phyloP scores from a whole-genome alignment of 2,888 invertebrate species.

The Heteromurus nitidus region DNA sequence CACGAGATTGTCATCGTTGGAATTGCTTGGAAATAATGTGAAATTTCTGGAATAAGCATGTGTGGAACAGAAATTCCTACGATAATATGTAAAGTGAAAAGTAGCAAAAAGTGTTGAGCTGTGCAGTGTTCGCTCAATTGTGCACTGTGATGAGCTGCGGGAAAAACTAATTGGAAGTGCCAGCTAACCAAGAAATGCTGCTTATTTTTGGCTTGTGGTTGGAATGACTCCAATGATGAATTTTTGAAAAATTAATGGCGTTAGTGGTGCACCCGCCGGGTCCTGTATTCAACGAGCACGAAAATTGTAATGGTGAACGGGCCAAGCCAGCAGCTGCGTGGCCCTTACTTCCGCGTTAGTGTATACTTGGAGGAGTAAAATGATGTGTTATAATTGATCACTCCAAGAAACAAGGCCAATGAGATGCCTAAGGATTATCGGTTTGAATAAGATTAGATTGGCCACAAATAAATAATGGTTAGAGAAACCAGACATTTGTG shows the following conservation, averaged over 20 bases:
- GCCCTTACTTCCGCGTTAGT: constrained; percentile 51
- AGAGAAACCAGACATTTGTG: constrained; percentile 90
- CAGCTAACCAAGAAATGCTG: constrained; percentile 19
- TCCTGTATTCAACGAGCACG: background rate
- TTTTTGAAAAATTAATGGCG: constrained; percentile 51
- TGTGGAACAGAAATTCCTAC: background rate
- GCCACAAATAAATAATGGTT: constrained; percentile 90
- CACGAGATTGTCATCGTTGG: background rate
- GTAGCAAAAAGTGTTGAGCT: constrained; percentile 24
- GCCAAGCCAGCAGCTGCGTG: constrained; percentile 30
- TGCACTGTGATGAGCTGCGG: constrained; percentile 41
- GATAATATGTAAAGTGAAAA: background rate
- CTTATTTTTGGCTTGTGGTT: constrained; percentile 50
- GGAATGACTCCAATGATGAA: constrained; percentile 58
- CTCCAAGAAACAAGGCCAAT: constrained; percentile 53
- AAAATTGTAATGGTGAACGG: constrained; percentile 41
- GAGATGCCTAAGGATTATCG: constrained; percentile 63
- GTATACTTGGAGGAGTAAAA: constrained; percentile 41
- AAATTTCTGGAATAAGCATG: background rate
- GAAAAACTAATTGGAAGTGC: constrained; percentile 18
- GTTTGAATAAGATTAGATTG: constrained; percentile 60
- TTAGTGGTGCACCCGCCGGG: constrained; percentile 37
- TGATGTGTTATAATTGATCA: constrained; percentile 48
- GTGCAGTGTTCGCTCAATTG: constrained; percentile 25
- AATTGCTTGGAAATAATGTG: constrained; percentile 3